Evolutionary conservation across 2,113 vertebrate species (phyloP), one percentile per base, ranked within the genome.

Genomic region (Brienomyrus longianalis): DNA sequence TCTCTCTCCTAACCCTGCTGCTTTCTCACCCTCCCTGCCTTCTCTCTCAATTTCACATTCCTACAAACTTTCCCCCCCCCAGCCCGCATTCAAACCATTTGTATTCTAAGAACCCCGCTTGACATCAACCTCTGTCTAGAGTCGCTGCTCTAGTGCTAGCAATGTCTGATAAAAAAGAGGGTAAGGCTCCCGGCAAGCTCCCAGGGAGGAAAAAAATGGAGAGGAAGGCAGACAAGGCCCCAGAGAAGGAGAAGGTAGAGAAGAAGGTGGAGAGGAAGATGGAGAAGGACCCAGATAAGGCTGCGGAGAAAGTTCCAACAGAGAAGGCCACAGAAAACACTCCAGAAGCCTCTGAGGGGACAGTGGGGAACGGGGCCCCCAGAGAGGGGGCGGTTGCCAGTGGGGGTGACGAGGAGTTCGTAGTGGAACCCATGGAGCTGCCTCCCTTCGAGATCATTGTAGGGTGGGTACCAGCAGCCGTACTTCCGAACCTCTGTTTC

Each of bases 391-490:
- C 88, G 45, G 88, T 91, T n/a, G 91, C 89, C 8, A 86, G 85
- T 9, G 70, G 27, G 43, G 94, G 93, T 92, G 95, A 94, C 80
- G 94, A 93, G 62, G 96, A 96, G 89, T 95, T 93, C 90, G 88
- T 95, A 89, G 50, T 92, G 89, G 92, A 93, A 45, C 95, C 95
- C 23, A 95, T 96, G 27, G 97, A 99, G 43, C 95, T 99, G 92
- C 98, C 98, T 0, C 98, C 98, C 0, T 99, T 99, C 92, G 97
- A 99, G 93, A 98, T 99, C 51, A 95, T 99, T 90, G 95, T 95
- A 54, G 98, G 98, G 98, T 99, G 94, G 95, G 97, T 93, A 88
- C 47, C 35, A 56, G 85, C 45, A 89, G 2, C 70, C 74, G n/a
- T 35, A 19, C 74, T 15, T 15, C 74, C 27, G 4, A 8, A 83